Conservation (phyloP, 2,888 invertebrate genomes). For the Scelioninae gen. 2 region DNA sequence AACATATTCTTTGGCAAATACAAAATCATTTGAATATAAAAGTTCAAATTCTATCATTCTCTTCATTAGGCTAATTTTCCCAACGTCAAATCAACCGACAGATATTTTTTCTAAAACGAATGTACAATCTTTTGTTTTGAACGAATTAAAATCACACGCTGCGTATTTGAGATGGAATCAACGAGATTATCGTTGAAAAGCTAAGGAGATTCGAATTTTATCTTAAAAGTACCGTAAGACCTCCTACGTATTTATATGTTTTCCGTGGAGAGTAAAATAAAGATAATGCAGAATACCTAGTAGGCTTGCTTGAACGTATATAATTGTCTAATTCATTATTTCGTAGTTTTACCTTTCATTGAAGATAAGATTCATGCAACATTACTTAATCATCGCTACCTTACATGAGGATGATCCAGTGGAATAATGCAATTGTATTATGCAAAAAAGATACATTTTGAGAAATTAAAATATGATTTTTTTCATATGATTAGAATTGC, state of each 20-base stretch:
- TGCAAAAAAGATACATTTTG: too few species aligned
- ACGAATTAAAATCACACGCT: constrained; percentile 26
- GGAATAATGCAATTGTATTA: too few species aligned
- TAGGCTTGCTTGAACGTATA: constrained; percentile 63
- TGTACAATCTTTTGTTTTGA: constrained; percentile 36
- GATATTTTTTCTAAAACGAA: constrained; percentile 30
- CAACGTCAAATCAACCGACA: neutral
- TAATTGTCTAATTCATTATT: constrained; percentile 71
- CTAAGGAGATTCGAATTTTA: constrained; percentile 29
- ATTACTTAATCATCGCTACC: constrained; percentile 29
- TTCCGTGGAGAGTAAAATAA: constrained; percentile 60
- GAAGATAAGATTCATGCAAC: constrained; percentile 66
- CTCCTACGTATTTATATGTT: constrained; percentile 7
- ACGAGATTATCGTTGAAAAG: constrained; percentile 29
- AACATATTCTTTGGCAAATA: too few species aligned
- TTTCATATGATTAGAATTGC: too few species aligned
- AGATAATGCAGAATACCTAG: constrained; percentile 67
- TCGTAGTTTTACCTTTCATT: constrained; percentile 64
- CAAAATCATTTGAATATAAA: too few species aligned
- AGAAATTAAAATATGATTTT: too few species aligned
- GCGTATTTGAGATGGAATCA: constrained; percentile 30
- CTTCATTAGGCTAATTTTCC: neutral
- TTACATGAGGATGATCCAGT: too few species aligned
- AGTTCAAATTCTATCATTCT: neutral
- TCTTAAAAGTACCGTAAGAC: constrained; percentile 8